Evolutionary conservation across 2,113 vertebrate species (phyloP).

Genomic region (Microcebus griseorufus): DNA sequence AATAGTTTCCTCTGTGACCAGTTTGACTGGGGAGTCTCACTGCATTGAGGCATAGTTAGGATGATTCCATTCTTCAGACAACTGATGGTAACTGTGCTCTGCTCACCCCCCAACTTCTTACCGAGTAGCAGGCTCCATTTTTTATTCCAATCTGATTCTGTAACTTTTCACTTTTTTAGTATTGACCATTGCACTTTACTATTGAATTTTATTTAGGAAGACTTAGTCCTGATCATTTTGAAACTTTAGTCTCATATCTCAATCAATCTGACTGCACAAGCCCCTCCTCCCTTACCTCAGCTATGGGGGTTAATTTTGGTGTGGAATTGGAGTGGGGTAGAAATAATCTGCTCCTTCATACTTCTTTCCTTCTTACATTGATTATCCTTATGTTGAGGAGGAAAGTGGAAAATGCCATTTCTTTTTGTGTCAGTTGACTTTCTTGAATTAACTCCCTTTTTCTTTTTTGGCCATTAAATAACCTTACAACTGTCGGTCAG

Average conservation of each 20-base stretch:
- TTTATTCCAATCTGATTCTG: neutral
- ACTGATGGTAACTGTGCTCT: neutral
- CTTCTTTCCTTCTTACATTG: neutral
- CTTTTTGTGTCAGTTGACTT: neutral
- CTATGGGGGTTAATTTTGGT: neutral
- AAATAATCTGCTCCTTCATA: neutral
- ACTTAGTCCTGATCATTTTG: neutral
- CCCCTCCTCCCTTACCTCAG: neutral
- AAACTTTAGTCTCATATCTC: neutral
- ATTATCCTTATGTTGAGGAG: neutral
- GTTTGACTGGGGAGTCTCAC: neutral
- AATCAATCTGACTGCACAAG: neutral
- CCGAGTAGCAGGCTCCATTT: too few relatives aligned
- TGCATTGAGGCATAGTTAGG: neutral
- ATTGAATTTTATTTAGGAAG: neutral
- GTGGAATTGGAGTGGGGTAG: neutral
- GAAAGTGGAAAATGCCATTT: rapidly evolving
- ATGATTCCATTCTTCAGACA: neutral
- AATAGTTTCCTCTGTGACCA: neutral
- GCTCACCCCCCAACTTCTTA: neutral
- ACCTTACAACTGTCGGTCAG: neutral
- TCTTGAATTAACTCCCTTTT: neutral
- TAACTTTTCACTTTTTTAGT: neutral
- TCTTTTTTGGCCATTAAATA: neutral
- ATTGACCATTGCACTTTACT: neutral